These are phyloP conservation scores for Coptodon rendalli DNA, from an alignment of 2,113 vertebrate species.

Conservation along the genomic window DNA sequence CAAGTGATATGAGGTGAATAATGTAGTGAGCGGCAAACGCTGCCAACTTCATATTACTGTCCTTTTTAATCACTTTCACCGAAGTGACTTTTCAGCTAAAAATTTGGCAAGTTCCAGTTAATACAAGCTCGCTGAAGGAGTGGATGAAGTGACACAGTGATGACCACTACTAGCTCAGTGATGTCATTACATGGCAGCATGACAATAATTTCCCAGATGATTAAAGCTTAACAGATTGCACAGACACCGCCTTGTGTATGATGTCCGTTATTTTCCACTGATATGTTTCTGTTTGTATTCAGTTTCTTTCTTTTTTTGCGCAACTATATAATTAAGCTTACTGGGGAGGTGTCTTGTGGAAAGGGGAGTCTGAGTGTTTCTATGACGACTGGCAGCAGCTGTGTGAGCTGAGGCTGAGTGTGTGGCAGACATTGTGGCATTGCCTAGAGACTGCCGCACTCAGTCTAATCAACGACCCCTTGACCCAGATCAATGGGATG, in stretches of 20 bases:
- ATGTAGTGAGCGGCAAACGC: constrained; percentile 17
- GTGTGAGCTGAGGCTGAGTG: constrained; percentile 47
- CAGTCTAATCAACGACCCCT: constrained; percentile 65
- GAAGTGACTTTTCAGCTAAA: background rate
- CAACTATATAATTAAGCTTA: constrained; percentile 59
- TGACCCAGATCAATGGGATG: constrained; percentile 68
- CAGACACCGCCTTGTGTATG: background rate
- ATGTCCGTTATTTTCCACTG: background rate
- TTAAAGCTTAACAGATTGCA: background rate
- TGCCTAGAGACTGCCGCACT: constrained; percentile 45
- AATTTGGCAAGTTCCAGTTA: constrained; percentile 3
- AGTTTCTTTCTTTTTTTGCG: background rate
- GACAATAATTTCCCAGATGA: background rate
- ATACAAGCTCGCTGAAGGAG: background rate
- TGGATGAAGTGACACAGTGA: background rate
- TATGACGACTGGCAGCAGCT: constrained; percentile 70
- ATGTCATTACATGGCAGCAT: constrained; percentile 31
- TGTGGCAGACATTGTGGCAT: constrained; percentile 62
- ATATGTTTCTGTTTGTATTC: constrained; percentile 24
- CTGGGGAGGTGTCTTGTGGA: constrained; percentile 46
- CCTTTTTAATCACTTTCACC: background rate
- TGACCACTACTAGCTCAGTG: background rate
- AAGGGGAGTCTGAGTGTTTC: constrained; percentile 62
- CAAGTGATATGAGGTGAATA: constrained; percentile 36
- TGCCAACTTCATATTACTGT: background rate